Percentiles rank a stretch among this genome's conserved stretches.
phyloP scores from a whole-genome alignment of 2,888 invertebrate species.

The Smittia aterrima region DNA sequence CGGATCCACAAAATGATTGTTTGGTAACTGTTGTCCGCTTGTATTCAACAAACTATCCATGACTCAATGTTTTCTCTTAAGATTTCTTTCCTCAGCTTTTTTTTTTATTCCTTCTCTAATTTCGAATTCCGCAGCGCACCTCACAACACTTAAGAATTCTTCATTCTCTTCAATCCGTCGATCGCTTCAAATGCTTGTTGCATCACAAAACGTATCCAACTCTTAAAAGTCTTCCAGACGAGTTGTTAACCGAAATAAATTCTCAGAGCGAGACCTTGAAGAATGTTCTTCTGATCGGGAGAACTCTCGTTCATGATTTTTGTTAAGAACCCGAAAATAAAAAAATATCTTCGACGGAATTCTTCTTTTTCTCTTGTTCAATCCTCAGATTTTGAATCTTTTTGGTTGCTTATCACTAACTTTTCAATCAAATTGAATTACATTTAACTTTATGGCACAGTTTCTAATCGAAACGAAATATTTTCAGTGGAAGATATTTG shows the following conservation, averaged over 20 bases:
- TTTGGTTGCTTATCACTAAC: constrained; percentile 28
- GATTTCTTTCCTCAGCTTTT: not conserved
- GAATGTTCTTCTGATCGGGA: constrained; percentile 19
- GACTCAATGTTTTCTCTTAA: not conserved
- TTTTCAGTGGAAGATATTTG: not conserved
- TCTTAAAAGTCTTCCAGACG: not conserved
- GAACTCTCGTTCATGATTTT: constrained; percentile 17
- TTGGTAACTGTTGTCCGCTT: constrained; percentile 48
- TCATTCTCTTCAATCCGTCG: constrained; percentile 4
- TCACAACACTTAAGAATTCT: not conserved
- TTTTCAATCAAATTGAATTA: not conserved
- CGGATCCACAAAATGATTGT: constrained; percentile 53
- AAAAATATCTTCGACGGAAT: not conserved
- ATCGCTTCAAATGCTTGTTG: constrained; percentile 1
- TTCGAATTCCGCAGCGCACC: not conserved
- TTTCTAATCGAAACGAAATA: not conserved
- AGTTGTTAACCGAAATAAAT: not conserved
- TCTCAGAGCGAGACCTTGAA: constrained; percentile 31
- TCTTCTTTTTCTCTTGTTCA: constrained; percentile 2
- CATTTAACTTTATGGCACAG: constrained; percentile 23
- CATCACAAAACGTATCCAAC: not conserved
- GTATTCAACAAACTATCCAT: constrained; percentile 36
- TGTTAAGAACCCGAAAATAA: not conserved
- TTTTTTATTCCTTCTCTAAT: not conserved
- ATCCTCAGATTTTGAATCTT: not conserved